These are phyloP conservation scores for Sericinus montela DNA, from an alignment of 2,888 invertebrate genomes.

Conservation along the genomic window DNA sequence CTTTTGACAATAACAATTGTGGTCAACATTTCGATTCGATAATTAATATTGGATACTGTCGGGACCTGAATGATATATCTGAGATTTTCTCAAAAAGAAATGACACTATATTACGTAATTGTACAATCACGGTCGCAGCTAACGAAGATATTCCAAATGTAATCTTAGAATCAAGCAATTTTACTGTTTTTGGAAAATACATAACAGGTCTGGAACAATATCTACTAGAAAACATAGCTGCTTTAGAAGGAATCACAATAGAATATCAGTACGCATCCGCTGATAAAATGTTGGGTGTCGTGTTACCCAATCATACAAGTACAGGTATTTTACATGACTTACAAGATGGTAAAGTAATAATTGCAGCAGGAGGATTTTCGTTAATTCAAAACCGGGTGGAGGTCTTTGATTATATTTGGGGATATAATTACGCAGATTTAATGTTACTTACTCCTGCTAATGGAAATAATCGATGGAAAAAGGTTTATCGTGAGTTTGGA, in stretches of 20 bases:
- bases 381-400: constrained; percentile 44
- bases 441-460: constrained; percentile 38
- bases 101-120: constrained; percentile 32
- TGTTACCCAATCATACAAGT: constrained; percentile 42
- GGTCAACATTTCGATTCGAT: constrained; percentile 32
- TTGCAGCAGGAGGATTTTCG: constrained; percentile 43
- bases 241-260: constrained; percentile 33
- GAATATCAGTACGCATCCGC: constrained; percentile 29
- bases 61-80: constrained; percentile 20
- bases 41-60: constrained; percentile 35
- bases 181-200: constrained; percentile 28
- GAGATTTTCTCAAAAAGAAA: constrained; percentile 25
- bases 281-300: constrained; percentile 32
- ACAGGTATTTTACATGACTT: constrained; percentile 42
- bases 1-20: constrained; percentile 41
- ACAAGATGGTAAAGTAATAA: constrained; percentile 35
- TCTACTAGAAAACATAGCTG: constrained; percentile 40
- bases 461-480: constrained; percentile 40
- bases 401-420: constrained; percentile 48
- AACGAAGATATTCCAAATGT: constrained; percentile 37
- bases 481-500: constrained; percentile 44
- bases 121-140: constrained; percentile 39
- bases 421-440: constrained; percentile 38
- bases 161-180: constrained; percentile 34
- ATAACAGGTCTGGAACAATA: constrained; percentile 46